Evolutionary conservation across 2,113 vertebrate genomes (phyloP).

Genomic region (Corythoichthys haematopterus): DNA sequence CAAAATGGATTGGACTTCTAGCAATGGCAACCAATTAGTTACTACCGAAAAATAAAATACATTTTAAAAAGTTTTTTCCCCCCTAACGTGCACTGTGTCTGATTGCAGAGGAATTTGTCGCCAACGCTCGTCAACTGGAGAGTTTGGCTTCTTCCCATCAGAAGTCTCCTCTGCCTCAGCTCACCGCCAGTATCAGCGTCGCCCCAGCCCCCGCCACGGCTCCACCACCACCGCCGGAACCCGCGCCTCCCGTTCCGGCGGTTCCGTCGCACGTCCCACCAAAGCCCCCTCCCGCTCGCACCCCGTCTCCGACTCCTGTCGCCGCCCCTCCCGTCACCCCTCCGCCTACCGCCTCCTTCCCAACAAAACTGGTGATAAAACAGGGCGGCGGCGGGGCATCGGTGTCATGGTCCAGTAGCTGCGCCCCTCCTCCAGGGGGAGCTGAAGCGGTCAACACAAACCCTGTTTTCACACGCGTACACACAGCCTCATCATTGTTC

Average conservation of each 20-base stretch:
- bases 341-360: slow-evolving; percentile 57
- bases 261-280: slow-evolving; percentile 9
- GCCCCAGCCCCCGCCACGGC: background rate
- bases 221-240: slow-evolving; percentile 21
- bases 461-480: slow-evolving; percentile 46
- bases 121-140: slow-evolving; percentile 77
- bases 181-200: slow-evolving; percentile 13
- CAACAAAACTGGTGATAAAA: slow-evolving; percentile 89
- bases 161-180: slow-evolving; percentile 32
- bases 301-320: slow-evolving; percentile 7
- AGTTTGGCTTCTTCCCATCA: slow-evolving; percentile 49
- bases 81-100: slow-evolving; percentile 13
- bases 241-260: background rate
- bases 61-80: no score
- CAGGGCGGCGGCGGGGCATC: slow-evolving; percentile 81
- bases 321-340: slow-evolving; percentile 15
- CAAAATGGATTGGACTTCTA: no score
- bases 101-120: slow-evolving; percentile 85
- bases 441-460: slow-evolving; percentile 35
- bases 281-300: slow-evolving; percentile 7
- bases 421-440: slow-evolving; percentile 47
- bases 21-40: no score
- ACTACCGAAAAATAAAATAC: no score
- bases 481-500: slow-evolving; percentile 33
- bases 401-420: slow-evolving; percentile 84